Evolutionary conservation across 2,888 invertebrate species (phyloP).

Genomic region (Anaspis maculata): DNA sequence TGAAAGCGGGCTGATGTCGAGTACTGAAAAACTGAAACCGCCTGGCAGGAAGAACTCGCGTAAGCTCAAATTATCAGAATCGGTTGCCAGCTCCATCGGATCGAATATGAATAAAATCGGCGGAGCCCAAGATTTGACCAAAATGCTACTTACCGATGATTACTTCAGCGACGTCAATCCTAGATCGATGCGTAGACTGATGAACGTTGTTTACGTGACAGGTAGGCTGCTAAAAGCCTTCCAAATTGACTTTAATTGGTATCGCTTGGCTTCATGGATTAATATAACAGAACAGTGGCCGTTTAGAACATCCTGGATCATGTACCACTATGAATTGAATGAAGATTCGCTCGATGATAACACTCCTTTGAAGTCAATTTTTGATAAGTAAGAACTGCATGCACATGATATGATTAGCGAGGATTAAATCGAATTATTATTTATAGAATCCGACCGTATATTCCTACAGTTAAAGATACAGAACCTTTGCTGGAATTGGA

Average conservation of each 20-base stretch:
- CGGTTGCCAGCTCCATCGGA: conserved; percentile 84
- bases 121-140: conserved; percentile 62
- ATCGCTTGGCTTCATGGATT: conserved; percentile 89
- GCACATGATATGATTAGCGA: too few species aligned
- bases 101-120: conserved; percentile 74
- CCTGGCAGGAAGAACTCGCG: conserved; percentile 53
- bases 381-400: conserved; percentile 81
- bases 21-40: conserved; percentile 63
- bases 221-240: conserved; percentile 94
- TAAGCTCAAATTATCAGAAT: conserved; percentile 75
- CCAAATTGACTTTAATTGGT: conserved; percentile 99
- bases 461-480: conserved; percentile 77
- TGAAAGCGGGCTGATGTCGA: conserved; percentile 73
- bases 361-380: conserved; percentile 79
- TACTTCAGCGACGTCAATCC: conserved; percentile 99
- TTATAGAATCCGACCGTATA: conserved; percentile 66
- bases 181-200: conserved; percentile 86
- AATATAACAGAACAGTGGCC: conserved; percentile 99
- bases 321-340: conserved; percentile 83
- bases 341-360: conserved; percentile 83
- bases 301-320: conserved; percentile 94
- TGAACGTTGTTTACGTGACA: conserved; percentile 96
- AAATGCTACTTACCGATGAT: conserved; percentile 90
- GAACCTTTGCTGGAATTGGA: conserved; percentile 87
- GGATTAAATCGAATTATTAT: too few species aligned